Percentiles rank a stretch among this genome's conserved stretches.
These are phyloP conservation scores for Drosophila cardini DNA, from an alignment of 1,140 invertebrate species.

Conservation along the genomic window DNA sequence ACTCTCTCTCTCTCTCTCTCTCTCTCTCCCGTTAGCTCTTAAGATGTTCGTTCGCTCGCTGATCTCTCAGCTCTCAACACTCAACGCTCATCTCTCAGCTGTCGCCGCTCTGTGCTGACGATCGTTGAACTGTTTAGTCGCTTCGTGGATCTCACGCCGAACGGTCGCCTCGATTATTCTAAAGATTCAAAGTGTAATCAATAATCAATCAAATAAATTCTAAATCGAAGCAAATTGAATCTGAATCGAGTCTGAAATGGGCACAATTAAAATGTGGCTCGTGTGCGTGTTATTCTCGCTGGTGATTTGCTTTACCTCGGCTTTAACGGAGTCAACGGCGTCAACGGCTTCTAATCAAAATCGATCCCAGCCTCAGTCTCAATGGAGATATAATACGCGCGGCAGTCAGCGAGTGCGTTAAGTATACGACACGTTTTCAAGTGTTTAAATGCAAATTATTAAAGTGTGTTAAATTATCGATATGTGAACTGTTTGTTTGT, in stretches of 20 bases:
- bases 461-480: background rate
- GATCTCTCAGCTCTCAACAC: background rate
- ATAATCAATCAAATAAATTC: background rate
- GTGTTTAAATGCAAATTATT: conserved; percentile 1
- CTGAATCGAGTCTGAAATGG: conserved; percentile 4
- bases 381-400: conserved; percentile 20
- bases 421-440: conserved; percentile 36
- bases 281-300: background rate
- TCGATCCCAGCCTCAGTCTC: background rate
- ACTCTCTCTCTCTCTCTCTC: background rate
- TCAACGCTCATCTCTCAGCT: background rate
- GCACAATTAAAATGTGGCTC: conserved; percentile 4
- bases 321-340: no score
- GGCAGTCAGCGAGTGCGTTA: conserved; percentile 63
- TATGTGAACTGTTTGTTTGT: background rate
- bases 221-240: no score
- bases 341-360: no score
- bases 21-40: background rate
- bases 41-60: conserved; percentile 31
- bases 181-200: background rate
- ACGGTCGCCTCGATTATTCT: conserved; percentile 34
- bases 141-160: conserved; percentile 31
- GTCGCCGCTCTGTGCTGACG: background rate
- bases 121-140: conserved; percentile 35
- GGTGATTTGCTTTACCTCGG: background rate